Conservation (phyloP, 2,888 invertebrate genomes). For the Acronicta aceris region DNA sequence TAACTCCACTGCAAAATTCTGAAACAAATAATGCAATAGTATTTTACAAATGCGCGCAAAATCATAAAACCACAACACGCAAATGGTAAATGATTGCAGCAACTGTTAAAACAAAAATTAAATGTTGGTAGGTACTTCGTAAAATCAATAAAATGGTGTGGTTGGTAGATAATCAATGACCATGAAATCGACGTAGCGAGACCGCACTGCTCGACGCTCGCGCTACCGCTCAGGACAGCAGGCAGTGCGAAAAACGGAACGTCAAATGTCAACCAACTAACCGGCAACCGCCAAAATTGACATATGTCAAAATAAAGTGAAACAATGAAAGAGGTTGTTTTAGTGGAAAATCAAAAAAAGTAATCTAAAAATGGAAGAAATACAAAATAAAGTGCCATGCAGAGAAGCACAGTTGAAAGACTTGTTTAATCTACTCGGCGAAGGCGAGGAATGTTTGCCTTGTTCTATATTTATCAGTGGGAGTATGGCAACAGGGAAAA, state of each 20-base stretch:
- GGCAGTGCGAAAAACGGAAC: constrained; percentile 52
- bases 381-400: constrained; percentile 83
- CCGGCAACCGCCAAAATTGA: constrained; percentile 26
- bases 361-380: constrained; percentile 83
- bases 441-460: constrained; percentile 90
- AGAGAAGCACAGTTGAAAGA: constrained; percentile 84
- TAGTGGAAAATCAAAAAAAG: constrained; percentile 11
- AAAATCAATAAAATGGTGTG: neutral
- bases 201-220: constrained; percentile 53
- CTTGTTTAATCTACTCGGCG: constrained; percentile 86
- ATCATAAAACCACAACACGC: no score
- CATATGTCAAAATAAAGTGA: constrained; percentile 48
- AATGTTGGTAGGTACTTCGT: neutral
- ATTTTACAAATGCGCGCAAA: no score
- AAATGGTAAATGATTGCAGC: no score
- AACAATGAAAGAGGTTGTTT: constrained; percentile 8
- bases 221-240: no score
- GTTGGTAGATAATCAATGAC: no score
- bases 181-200: constrained; percentile 52
- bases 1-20: constrained; percentile 94
- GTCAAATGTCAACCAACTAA: constrained; percentile 27
- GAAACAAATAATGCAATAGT: constrained; percentile 59
- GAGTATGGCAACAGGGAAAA: constrained; percentile 95
- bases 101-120: no score
- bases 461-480: constrained; percentile 94